A percentile compares a stretch with the other conserved stretches of the same genome.
phyloP scores from a whole-genome alignment of 2,113 vertebrate species.

The Salminus brasiliensis region DNA sequence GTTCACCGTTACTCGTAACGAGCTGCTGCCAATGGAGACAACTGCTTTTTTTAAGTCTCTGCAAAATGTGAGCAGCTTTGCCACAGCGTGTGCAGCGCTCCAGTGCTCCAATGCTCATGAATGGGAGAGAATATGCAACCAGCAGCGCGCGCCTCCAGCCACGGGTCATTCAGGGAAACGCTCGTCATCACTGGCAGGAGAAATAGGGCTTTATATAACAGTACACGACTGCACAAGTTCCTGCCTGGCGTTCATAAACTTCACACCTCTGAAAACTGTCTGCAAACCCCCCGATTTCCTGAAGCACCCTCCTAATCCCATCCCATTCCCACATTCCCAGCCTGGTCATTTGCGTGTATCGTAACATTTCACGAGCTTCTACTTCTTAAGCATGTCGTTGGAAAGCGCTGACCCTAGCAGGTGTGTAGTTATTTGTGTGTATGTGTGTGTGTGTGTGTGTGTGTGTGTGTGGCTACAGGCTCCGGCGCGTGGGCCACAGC shows the following conservation, averaged over 20 bases:
- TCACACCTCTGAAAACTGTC: too few relatives aligned
- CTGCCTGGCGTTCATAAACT: too few relatives aligned
- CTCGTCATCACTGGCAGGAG: neutral
- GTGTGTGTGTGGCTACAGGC: constrained; percentile 30
- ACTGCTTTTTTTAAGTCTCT: neutral
- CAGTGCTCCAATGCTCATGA: neutral
- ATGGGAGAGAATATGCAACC: neutral
- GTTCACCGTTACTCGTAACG: neutral
- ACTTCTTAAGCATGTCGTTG: neutral
- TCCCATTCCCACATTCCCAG: neutral
- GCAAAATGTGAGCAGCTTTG: neutral
- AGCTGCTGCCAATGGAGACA: too few relatives aligned
- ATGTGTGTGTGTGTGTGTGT: neutral
- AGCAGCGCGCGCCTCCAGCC: neutral
- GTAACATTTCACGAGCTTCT: neutral
- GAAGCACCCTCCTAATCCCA: neutral
- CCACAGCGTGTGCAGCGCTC: too few relatives aligned
- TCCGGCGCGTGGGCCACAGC: constrained; percentile 65
- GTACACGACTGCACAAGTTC: neutral
- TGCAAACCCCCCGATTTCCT: neutral
- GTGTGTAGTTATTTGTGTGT: neutral
- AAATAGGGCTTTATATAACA: neutral
- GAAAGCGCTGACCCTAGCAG: neutral
- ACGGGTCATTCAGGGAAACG: constrained; percentile 1
- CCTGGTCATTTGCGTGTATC: neutral